Percentiles rank a stretch among this genome's conserved stretches.
Evolutionary conservation across 2,113 vertebrate species (phyloP).

Genomic region (Macaca fascicularis): T2T-MFA8v1.1 NC_088389.1:13743001-13743500

Average conservation of each 20-base stretch:
- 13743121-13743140: too few species aligned
- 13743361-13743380: too few species aligned
- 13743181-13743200: constrained; percentile 51
- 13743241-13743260: rapidly evolving
- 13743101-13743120: not conserved
- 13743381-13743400: not conserved
- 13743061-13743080: not conserved
- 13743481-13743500: too few species aligned
- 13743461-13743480: not conserved
- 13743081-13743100: not conserved
- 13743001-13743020: not conserved
- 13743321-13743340: not conserved
- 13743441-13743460: not conserved
- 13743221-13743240: not conserved
- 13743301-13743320: not conserved
- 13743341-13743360: not conserved
- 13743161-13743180: not conserved
- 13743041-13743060: not conserved
- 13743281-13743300: not conserved
- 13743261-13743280: not conserved
- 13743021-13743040: not conserved
- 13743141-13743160: constrained; percentile 25
- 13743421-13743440: not conserved
- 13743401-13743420: not conserved
- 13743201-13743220: rapidly evolving